phyloP scores from a whole-genome alignment of 1,140 invertebrate genomes.

The Limonius californicus region DNA sequence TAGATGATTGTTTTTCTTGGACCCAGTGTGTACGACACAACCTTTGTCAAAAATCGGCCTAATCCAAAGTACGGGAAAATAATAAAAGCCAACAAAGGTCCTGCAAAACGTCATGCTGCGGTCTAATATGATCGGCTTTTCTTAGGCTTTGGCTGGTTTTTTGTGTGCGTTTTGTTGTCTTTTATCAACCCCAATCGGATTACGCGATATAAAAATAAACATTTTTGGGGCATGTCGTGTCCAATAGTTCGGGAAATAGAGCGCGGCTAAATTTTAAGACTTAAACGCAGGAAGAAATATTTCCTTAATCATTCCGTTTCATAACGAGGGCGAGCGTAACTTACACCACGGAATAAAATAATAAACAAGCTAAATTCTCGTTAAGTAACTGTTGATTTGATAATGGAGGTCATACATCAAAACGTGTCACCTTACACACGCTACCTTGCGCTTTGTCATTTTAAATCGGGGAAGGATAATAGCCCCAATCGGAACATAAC shows the following conservation, averaged over 20 bases:
- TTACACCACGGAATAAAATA: neutral
- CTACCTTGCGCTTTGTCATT: constrained; percentile 1
- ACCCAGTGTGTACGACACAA: neutral
- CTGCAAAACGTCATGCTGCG: neutral
- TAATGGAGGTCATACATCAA: neutral
- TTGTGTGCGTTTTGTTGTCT: constrained; percentile 1
- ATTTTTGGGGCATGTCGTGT: neutral
- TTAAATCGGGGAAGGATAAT: neutral
- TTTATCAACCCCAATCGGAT: constrained; percentile 10
- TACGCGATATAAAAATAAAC: constrained; percentile 4
- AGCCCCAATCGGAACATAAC: no score
- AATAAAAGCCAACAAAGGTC: constrained; percentile 12
- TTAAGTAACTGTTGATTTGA: constrained; percentile 6
- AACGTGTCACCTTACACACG: constrained; percentile 1
- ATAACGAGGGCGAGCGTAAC: neutral
- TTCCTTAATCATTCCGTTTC: no score
- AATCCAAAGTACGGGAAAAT: neutral
- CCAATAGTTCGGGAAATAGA: neutral
- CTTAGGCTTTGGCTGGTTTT: neutral
- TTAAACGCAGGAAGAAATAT: no score
- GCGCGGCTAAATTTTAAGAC: neutral
- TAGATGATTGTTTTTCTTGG: constrained; percentile 10
- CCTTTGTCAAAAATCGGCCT: neutral
- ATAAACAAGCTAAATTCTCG: neutral
- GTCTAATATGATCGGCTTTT: constrained; percentile 2